Base-by-base conservation (phyloP, 2,113 vertebrate genomes). In the Trematocara variabile region DNA sequence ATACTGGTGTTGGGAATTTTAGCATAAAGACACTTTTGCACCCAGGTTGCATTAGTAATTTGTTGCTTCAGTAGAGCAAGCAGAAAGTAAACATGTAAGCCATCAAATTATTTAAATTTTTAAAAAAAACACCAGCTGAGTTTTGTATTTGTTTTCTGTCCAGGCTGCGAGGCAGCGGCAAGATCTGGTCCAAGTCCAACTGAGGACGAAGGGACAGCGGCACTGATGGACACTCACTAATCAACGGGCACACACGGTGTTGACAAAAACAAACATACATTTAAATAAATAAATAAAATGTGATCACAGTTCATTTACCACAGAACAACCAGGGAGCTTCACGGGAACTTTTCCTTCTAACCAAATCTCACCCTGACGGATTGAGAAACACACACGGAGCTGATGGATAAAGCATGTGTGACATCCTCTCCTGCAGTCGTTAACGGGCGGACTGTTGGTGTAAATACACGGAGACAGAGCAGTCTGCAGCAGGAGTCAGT, bases 121-220 rank as follows among this genome's bases (percentile, higher is more conserved):
- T 20, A 54, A 34, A 46, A 56, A 63, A 46, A 56, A 63, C 30
- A 53, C 3, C 37, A 54, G 68, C 52, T 75, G 53, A 54, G 37
- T 83, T 4, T 70, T 75, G 10, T 85, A 34, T 82, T 39, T 77
- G 55, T 81, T 58, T 56, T 11, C 34, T 85, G 5, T 80, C 44
- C 96, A 99, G 98, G 93, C 97, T 99, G 93, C 97, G 98, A 22
- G 98, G 98, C 93, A 99, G 98, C 0, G 97, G 98, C 78, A 99
- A 99, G 96, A 99, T 99, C 95, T 99, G 98, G 98, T 99, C 98
- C 91, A 99, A 99, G 93, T 99, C 98, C 28, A 99, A 98, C 96
- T 99, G 96, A 97, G 93, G 90, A 82, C 48, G 7, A 39, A 78
- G 41, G 75, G 73, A 91, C 77, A 18, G 52, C 52, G 10, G 78